A percentile compares a stretch with the other conserved stretches of the same genome.
Conservation (phyloP, 2,888 invertebrate genomes). For the Morpho achilles region DNA sequence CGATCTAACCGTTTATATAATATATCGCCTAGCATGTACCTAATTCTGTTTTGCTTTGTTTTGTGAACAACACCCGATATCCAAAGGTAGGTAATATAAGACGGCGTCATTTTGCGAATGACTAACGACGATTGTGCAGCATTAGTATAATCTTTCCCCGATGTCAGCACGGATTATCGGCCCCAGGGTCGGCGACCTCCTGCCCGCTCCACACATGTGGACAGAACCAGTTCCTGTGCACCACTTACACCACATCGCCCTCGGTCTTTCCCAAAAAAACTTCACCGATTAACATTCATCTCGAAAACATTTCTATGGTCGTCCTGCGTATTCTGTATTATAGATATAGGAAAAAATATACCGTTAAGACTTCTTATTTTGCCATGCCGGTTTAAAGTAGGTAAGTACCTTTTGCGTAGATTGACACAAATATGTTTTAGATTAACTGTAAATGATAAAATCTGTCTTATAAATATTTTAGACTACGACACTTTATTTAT, state of each 20-base stretch:
- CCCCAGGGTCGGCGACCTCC: slow-evolving; percentile 61
- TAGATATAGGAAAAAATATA: too few species aligned
- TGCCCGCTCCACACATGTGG: slow-evolving; percentile 54
- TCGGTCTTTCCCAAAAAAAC: slow-evolving; percentile 19
- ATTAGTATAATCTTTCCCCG: slow-evolving; percentile 34
- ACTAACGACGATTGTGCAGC: slow-evolving; percentile 29
- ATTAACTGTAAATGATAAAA: too few species aligned
- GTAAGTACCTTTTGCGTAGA: too few species aligned
- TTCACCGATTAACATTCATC: slow-evolving; percentile 17
- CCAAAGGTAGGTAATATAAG: slow-evolving; percentile 18
- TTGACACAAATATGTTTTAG: too few species aligned
- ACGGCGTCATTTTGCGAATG: slow-evolving; percentile 27
- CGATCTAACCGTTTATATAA: too few species aligned
- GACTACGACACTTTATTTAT: too few species aligned
- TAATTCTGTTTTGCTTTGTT: too few species aligned
- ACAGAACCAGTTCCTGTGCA: slow-evolving; percentile 68
- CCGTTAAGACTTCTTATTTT: too few species aligned
- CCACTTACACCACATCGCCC: slow-evolving; percentile 43
- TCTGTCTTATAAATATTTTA: too few species aligned
- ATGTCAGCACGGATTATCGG: slow-evolving; percentile 55
- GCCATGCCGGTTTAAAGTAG: too few species aligned
- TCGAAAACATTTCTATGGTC: slow-evolving; percentile 11
- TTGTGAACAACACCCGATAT: slow-evolving; percentile 7
- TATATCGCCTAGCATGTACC: too few species aligned
- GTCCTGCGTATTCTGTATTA: not conserved